Base-by-base conservation (phyloP, 2,888 invertebrate species). In the Luperina nickerlii region DNA sequence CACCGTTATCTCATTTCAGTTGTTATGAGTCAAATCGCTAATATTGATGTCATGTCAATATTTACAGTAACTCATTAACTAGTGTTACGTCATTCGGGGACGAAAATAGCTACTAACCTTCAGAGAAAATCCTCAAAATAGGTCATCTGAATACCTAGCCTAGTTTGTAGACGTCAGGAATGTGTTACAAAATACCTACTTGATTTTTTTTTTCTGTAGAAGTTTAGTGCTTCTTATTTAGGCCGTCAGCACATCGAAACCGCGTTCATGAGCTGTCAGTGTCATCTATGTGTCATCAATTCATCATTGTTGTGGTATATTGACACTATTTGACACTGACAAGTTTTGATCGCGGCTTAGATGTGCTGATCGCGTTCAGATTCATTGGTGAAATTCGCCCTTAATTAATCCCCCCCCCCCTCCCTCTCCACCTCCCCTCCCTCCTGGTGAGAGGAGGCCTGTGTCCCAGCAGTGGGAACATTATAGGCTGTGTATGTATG, bases 41-140 rank as follows among this genome's bases (percentile, higher is more conserved):
- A n/a, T n/a, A 76, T 74, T 82, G 76, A 74, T 63, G 69, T 45
- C n/a, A 66, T 45, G 66, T 67, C 72, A 88, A 71, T 75, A 74
- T 83, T 78, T 74, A 87, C 81, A 76, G 68, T 79, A 81, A 74
- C 70, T 79, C 38, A 54, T 38, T 74, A 62, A 67, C 42, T 79
- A 42, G 11, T 9, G 60, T 78, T 66, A 78, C 76, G 73, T 80
- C 75, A 80, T 74, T 77, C 38, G 15, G 62, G 71, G 62, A 82
- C 78, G 68, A 74, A 70, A 84, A 69, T 78, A 77, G 62, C 60
- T 78, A 57, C 15, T 89, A 81, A 87, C 82, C 77, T 87, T 87
- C 73, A 83, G 79, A 73, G 82, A 81, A 90, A 88, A 75, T 86
- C 24, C 27, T 27, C 57, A 68, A 88, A 82, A 88, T 85, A 77